Evolutionary conservation across 2,113 vertebrate genomes (phyloP).

Genomic region (Pterophyllum scalare): DNA sequence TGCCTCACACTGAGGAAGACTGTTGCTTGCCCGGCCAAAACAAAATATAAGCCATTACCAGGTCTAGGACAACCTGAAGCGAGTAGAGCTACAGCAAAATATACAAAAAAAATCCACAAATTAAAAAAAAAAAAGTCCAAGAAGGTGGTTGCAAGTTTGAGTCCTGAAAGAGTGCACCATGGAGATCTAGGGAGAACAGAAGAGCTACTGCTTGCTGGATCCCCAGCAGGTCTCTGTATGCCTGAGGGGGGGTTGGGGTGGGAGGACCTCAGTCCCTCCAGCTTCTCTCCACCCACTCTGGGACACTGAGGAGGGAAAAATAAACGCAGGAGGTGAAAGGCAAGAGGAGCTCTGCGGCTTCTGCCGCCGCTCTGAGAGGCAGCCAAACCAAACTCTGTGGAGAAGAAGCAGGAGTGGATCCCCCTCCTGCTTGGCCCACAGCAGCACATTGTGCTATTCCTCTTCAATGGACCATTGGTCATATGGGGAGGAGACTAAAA

Average conservation of each 20-base stretch:
- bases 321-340: conserved; percentile 62
- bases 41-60: conserved; percentile 43
- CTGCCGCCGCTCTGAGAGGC: conserved; percentile 54
- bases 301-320: conserved; percentile 67
- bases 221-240: conserved; percentile 56
- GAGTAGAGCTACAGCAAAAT: background rate
- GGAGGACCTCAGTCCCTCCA: conserved; percentile 43
- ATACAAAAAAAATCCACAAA: background rate
- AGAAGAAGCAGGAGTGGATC: conserved; percentile 49
- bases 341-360: conserved; percentile 49
- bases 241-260: background rate
- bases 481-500: conserved; percentile 56
- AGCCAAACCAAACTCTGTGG: conserved; percentile 78
- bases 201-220: conserved; percentile 47
- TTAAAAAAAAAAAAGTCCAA: conserved; percentile 7
- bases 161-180: conserved; percentile 27
- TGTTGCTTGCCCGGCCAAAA: background rate
- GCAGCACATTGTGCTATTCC: conserved; percentile 76
- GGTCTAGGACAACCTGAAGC: background rate
- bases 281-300: conserved; percentile 62
- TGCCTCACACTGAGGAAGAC: conserved; percentile 61
- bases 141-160: conserved; percentile 4
- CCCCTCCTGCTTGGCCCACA: conserved; percentile 57
- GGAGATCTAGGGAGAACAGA: conserved; percentile 22
- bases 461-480: conserved; percentile 70